Base-by-base conservation (phyloP, 1,140 invertebrate genomes). In the Idris sp. region DNA sequence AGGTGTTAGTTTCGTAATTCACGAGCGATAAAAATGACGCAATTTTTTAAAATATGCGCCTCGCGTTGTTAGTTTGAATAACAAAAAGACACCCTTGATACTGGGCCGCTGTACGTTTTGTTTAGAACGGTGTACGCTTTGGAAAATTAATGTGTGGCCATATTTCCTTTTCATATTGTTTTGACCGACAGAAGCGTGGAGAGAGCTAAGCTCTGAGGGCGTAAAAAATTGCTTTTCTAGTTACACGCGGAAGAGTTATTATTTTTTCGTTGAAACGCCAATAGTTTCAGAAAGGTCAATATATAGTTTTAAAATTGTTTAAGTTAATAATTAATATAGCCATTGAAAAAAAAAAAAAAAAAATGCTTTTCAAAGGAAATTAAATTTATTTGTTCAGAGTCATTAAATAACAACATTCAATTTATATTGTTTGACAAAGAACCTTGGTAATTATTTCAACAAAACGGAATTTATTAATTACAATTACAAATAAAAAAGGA, bases 91-190 rank as follows among this genome's bases (percentile, higher is more conserved):
- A 40, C 41, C 14, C 56, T 44, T 15, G 41, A 46, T 48, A 31
- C 8, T 14, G 53, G 36, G 6, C 54, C 40, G 5, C 31, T 28
- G 40, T 31, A 7, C 40, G 41, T 54, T 65, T 65, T 65, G 61
- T 65, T 65, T 65, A 33, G 49, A 35, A 65, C 59, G 25, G 53
- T 26, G 18, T 9, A 30, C 61, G 11, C 10, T 43, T 53, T 15
- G 61, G 61, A 16, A 64, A 65, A 65, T 65, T 65, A 65, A 65
- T 65, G 49, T 54, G 31, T 38, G 61, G 49, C 13, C 49, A 54
- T 65, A 65, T 65, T 65, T 65, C 49, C 41, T 46, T 36, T 65
- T 54, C 49, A 65, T 65, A 65, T 65, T 65, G 61, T 65, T 65
- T 65, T 65, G 61, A 65, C 61, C 61, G 61, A 65, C 61, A 65